Evolutionary conservation across 1,140 invertebrate genomes (phyloP), one percentile per base, ranked within the genome.

Genomic region (Melitaea cinxia): DNA sequence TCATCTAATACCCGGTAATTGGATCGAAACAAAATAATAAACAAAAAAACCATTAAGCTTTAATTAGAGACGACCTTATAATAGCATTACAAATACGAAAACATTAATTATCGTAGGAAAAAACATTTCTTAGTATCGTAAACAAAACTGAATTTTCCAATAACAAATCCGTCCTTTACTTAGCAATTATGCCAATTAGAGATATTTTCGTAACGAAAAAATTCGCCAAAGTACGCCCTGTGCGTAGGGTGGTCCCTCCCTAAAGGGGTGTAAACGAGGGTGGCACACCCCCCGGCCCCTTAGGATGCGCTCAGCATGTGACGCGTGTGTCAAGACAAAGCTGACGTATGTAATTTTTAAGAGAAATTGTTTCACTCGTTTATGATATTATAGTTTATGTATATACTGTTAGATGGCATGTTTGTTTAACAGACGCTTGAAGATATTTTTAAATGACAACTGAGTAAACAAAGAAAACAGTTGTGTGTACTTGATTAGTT

Each of bases 131-230:
- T 9, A 3, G 39, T 45, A 45, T 45, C 19, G 15, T 45, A 17
- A 19, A 45, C 39, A 45, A 45, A 45, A 45, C 7, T 2, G 15
- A 19, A 12, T 45, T 19, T 21, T 19, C 17, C n/a, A n/a, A 12
- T 3, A 37, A 4, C n/a, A 37, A 37, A 14, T 37, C n/a, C n/a
- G 5, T 37, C 15, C 39, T 15, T 45, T 21, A 19, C 39, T 45
- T 45, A 60, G 49, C 49, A 66, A 65, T 64, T 65, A 69, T 63
- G 42, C 65, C 65, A 63, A 68, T 68, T 68, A 68, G 54, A 68
- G 60, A 68, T 68, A 63, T 68, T 62, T 68, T 68, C 62, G 59
- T 68, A 28, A 52, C 54, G 58, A 55, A 68, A 68, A 62, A 68
- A 57, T 37, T 39, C 15, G 30, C 19, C 10, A 42, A 55, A 47